Base-by-base conservation (phyloP, 2,113 vertebrate species). In the Silurus glanis region DNA sequence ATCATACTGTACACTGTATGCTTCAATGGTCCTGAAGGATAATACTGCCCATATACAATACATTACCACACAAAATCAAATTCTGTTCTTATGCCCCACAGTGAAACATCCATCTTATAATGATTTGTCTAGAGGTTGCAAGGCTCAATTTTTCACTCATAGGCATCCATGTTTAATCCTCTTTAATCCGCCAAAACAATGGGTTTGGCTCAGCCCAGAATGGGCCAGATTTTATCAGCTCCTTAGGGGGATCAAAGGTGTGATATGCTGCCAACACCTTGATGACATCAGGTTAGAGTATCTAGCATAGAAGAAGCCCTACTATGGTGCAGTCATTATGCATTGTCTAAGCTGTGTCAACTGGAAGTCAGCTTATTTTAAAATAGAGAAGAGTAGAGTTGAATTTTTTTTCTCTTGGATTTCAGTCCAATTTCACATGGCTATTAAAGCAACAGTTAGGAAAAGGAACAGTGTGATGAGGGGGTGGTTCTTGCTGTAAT, bases 111-210 rank as follows among this genome's bases (percentile, higher is more conserved):
- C 86, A 90, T 90, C 90, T 91, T 88, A 87, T 92, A 91, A 93
- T 92, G 91, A 92, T 92, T 92, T 92, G 90, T 91, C 89, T 91
- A 91, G 89, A 92, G 92, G 93, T 93, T 93, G 91, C 89, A 87
- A 87, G 90, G 85, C 91, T 93, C 86, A 89, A 90, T 76, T 85
- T 92, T 90, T 87, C 82, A 85, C 91, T 92, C 90, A 51, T 90
- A 91, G 87, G 87, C 91, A 91, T 92, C 90, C 87, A 69, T 86
- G 90, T 76, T 91, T 90, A 93, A 94, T 94, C 93, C 93, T 89
- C 61, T 82, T 86, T 23, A 93, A 94, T 94, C 93, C 93, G 91
- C 91, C 89, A 89, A 94, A 94, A 94, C 93, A 95, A 94, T 91
- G 88, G 93, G 91, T 75, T 93, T 90, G 84, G 90, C 91, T 61